Conservation (phyloP, 1,140 invertebrate species). For the Psilanteris sp. region DNA sequence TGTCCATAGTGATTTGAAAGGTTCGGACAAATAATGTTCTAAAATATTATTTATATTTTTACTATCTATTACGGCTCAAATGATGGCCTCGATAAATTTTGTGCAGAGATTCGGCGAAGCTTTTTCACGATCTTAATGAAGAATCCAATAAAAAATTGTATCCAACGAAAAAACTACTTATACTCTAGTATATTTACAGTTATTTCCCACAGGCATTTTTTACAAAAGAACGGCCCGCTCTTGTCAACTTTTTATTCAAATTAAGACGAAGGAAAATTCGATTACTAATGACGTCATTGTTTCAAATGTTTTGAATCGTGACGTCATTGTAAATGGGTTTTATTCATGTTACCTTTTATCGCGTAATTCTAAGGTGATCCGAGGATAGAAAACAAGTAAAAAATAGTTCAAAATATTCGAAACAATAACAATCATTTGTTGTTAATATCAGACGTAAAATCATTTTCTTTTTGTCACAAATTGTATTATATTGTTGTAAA, state of each 20-base stretch:
- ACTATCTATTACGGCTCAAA: too few species aligned
- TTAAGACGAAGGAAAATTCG: conserved; percentile 4
- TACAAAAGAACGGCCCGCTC: conserved; percentile 2
- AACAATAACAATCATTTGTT: too few species aligned
- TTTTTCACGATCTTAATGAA: conserved; percentile 3
- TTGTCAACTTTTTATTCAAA: neutral
- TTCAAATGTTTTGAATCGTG: neutral
- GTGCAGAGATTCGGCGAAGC: conserved; percentile 23
- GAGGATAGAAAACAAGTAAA: too few species aligned
- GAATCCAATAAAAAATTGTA: conserved; percentile 13
- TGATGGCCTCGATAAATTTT: conserved; percentile 50
- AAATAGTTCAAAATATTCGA: too few species aligned
- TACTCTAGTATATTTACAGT: conserved; percentile 19
- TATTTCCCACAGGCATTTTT: conserved; percentile 17
- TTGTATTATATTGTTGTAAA: too few species aligned
- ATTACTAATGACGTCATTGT: conserved; percentile 6
- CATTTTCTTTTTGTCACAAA: too few species aligned
- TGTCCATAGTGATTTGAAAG: too few species aligned
- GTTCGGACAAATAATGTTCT: too few species aligned
- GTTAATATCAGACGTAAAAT: too few species aligned
- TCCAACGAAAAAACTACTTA: conserved; percentile 19
- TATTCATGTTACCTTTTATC: too few species aligned
- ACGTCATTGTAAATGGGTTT: neutral
- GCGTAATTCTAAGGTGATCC: too few species aligned
- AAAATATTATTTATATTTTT: too few species aligned